phyloP scores from a whole-genome alignment of 2,113 vertebrate genomes.

The Orthonyx spaldingii region DNA sequence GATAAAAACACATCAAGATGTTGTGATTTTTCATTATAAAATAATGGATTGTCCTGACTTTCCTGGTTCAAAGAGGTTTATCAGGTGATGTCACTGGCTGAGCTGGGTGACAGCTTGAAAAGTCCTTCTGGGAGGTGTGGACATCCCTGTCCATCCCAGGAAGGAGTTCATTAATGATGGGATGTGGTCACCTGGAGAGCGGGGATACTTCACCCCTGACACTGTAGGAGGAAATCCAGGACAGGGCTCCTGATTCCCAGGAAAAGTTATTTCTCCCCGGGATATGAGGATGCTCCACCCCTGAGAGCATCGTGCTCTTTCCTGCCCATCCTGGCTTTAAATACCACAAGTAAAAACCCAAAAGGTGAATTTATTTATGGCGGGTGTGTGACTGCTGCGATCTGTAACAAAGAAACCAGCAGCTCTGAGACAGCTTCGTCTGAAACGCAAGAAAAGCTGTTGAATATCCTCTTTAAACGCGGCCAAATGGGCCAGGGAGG shows the following conservation, averaged over 20 bases:
- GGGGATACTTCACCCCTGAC: neutral
- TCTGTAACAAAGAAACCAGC: neutral
- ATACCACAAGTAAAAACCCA: neutral
- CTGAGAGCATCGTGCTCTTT: accelerated
- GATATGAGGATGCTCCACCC: neutral
- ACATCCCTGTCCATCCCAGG: neutral
- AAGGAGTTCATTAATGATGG: neutral
- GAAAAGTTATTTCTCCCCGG: neutral
- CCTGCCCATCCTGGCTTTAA: neutral
- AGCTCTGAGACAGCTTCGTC: neutral
- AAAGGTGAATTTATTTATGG: neutral
- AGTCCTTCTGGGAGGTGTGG: neutral
- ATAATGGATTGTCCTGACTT: neutral
- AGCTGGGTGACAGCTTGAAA: neutral
- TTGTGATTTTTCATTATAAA: neutral
- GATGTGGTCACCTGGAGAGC: neutral
- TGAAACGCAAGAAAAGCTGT: neutral
- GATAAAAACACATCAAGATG: neutral
- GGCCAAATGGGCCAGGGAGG: neutral
- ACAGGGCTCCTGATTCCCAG: neutral
- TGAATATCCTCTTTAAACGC: neutral
- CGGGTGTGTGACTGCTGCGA: neutral
- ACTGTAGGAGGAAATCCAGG: neutral
- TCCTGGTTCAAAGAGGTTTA: neutral
- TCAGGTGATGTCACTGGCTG: neutral